These are phyloP conservation scores for Crossocerus cetratus DNA, from an alignment of 2,888 invertebrate species.

Conservation along the genomic window DNA sequence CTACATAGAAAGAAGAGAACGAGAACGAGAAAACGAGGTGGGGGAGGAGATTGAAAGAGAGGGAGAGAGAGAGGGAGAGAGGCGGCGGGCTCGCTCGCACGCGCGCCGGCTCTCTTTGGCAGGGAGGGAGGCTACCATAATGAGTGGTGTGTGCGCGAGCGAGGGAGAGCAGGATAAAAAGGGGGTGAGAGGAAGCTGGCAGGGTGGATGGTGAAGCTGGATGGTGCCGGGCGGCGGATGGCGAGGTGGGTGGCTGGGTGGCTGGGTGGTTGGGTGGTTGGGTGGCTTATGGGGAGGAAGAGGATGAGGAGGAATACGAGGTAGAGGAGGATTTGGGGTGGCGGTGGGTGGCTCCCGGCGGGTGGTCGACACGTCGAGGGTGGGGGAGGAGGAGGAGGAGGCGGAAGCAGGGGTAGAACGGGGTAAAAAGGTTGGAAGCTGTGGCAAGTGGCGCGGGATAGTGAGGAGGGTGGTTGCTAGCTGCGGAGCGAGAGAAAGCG, in stretches of 20 bases:
- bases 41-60: slow-evolving; percentile 37
- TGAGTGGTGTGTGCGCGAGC: slow-evolving; percentile 63
- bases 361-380: slow-evolving; percentile 35
- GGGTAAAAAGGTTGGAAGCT: slow-evolving; percentile 73
- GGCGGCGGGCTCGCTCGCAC: slow-evolving; percentile 15
- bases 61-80: slow-evolving; percentile 20
- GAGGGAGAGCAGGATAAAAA: slow-evolving; percentile 59
- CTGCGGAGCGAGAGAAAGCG: slow-evolving; percentile 16
- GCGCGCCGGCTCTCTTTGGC: slow-evolving; percentile 34
- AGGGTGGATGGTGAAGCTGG: slow-evolving; percentile 5
- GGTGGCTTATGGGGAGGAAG: slow-evolving; percentile 45
- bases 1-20: slow-evolving; percentile 35
- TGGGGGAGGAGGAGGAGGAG: slow-evolving; percentile 21
- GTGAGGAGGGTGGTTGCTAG: slow-evolving; percentile 25
- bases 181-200: slow-evolving; percentile 41
- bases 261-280: slow-evolving; percentile 46
- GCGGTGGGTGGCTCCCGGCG: slow-evolving; percentile 46
- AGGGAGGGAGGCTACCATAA: slow-evolving; percentile 65
- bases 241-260: slow-evolving; percentile 46
- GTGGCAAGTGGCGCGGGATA: slow-evolving; percentile 60
- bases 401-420: slow-evolving; percentile 57
- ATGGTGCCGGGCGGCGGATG: slow-evolving; percentile 24
- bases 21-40: slow-evolving; percentile 27
- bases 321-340: slow-evolving; percentile 41
- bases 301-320: slow-evolving; percentile 24